Conservation (phyloP, 2,113 vertebrate genomes). For the Chitala chitala region DNA sequence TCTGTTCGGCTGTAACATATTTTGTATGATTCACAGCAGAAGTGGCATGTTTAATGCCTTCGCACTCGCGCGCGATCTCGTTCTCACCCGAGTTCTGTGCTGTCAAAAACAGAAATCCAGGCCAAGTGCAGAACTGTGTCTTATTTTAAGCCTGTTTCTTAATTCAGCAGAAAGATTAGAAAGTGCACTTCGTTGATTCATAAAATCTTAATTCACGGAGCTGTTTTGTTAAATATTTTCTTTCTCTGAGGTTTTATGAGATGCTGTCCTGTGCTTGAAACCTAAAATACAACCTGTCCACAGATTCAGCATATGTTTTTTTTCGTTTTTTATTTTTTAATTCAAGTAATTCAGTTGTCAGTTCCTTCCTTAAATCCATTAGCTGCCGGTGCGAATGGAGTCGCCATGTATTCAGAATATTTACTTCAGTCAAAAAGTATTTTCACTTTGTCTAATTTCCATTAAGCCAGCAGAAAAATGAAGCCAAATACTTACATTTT, state of each 20-base stretch:
- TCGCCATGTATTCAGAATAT: slow-evolving; percentile 25
- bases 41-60: slow-evolving; percentile 33
- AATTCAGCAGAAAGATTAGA: background rate
- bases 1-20: slow-evolving; percentile 36
- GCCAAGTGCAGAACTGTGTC: slow-evolving; percentile 8
- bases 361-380: background rate
- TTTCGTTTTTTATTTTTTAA: slow-evolving; percentile 8
- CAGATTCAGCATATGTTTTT: background rate
- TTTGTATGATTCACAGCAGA: slow-evolving; percentile 26
- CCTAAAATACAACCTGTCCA: background rate
- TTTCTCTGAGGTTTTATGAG: slow-evolving; percentile 4
- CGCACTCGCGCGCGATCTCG: no score
- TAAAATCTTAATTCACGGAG: background rate
- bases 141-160: slow-evolving; percentile 28
- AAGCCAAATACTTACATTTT: background rate
- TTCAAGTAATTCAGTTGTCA: slow-evolving; percentile 11
- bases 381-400: background rate
- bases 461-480: background rate
- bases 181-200: background rate
- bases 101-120: slow-evolving; percentile 5
- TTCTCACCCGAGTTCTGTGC: no score
- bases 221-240: background rate
- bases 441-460: background rate
- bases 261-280: background rate
- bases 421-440: background rate